These are phyloP conservation scores for Euplexia lucipara DNA, from an alignment of 2,888 invertebrate species.

Conservation along the genomic window DNA sequence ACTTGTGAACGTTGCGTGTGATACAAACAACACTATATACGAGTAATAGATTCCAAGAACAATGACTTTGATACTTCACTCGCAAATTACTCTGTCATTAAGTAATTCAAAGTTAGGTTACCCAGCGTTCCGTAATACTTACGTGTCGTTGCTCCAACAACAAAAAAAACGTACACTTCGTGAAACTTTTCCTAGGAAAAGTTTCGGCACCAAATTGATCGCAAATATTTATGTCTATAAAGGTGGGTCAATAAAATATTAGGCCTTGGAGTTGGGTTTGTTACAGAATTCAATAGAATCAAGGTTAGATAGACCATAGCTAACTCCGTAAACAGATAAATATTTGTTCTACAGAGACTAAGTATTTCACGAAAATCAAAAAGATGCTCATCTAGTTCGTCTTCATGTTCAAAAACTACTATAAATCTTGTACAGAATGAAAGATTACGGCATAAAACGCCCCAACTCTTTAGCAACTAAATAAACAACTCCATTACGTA, in stretches of 20 bases:
- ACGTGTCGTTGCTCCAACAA: slow-evolving; percentile 2
- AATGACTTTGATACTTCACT: slow-evolving; percentile 41
- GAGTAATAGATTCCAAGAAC: slow-evolving; percentile 46
- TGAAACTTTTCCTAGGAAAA: background rate
- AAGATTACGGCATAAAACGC: slow-evolving; percentile 9
- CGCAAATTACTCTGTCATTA: slow-evolving; percentile 46
- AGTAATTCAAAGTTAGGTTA: slow-evolving; percentile 41
- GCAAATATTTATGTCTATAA: slow-evolving; percentile 1
- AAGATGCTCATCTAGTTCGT: background rate
- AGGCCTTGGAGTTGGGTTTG: background rate
- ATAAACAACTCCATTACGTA: slow-evolving; percentile 45
- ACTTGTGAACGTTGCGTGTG: slow-evolving; percentile 42
- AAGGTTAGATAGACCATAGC: background rate
- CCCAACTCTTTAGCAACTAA: slow-evolving; percentile 25
- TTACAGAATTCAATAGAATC: background rate
- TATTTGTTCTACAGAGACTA: background rate
- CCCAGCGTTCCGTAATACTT: slow-evolving; percentile 19
- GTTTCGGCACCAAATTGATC: background rate
- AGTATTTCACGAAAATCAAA: slow-evolving; percentile 1
- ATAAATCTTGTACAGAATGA: slow-evolving; percentile 30
- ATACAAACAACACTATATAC: slow-evolving; percentile 19
- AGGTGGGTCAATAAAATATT: background rate
- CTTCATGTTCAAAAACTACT: background rate
- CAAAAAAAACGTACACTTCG: slow-evolving; percentile 17
- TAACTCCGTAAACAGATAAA: background rate